Percentiles rank a stretch among this genome's conserved stretches.
These are phyloP conservation scores for Neopipo cinnamomea DNA, from an alignment of 2,113 vertebrate genomes.

Conservation along the genomic window DNA sequence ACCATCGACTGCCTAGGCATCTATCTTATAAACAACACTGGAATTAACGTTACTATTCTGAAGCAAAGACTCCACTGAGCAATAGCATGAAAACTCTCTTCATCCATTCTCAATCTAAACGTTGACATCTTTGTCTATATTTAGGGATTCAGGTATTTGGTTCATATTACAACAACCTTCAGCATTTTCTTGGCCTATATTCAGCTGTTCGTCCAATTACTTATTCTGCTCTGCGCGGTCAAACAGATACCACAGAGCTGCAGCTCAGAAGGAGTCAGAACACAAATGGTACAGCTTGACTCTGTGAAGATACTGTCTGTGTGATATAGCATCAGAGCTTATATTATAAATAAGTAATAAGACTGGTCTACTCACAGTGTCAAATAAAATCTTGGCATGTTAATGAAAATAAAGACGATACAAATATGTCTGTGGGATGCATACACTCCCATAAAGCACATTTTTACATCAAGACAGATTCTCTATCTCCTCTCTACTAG, in stretches of 20 bases:
- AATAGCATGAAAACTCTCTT: neutral
- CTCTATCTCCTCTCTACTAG: neutral
- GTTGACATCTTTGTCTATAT: neutral
- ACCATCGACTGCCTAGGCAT: neutral
- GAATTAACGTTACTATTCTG: neutral
- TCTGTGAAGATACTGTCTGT: neutral
- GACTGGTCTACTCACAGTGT: neutral
- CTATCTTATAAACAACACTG: neutral
- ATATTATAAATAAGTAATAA: constrained; percentile 10
- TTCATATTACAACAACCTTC: neutral
- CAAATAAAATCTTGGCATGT: neutral
- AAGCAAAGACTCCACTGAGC: neutral
- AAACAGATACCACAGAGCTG: neutral
- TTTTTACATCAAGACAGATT: neutral
- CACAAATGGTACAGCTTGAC: neutral
- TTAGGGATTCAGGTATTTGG: neutral
- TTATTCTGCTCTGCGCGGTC: neutral
- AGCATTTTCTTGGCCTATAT: neutral
- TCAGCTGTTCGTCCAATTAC: neutral
- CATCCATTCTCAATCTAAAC: neutral
- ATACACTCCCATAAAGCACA: neutral
- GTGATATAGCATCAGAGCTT: neutral
- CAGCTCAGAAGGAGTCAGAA: neutral
- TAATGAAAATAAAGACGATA: neutral
- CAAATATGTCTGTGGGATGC: neutral